Conservation (phyloP, 2,797 vertebrate genomes). For the Picus viridis region DNA sequence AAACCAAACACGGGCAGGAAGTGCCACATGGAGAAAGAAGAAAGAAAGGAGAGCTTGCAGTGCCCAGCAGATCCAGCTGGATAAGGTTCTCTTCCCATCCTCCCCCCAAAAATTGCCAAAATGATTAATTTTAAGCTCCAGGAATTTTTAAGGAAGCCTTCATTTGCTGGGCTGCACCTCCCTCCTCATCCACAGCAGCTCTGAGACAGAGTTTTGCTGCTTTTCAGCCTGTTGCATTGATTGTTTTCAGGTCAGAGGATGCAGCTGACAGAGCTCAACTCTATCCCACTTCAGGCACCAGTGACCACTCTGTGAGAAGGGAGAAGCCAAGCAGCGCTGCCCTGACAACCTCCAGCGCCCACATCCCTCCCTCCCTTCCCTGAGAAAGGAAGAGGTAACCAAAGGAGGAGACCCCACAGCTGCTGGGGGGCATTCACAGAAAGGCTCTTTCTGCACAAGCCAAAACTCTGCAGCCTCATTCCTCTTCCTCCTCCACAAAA, state of each 20-base stretch:
- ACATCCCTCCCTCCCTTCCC: background rate
- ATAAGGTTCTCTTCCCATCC: background rate
- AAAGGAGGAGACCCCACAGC: background rate
- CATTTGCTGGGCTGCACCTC: background rate
- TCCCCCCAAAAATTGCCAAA: background rate
- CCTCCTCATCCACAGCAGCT: background rate
- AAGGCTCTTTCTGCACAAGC: background rate
- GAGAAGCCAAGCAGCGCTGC: background rate
- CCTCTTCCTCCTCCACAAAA: background rate
- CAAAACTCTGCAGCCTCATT: background rate
- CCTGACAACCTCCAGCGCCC: background rate
- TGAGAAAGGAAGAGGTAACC: background rate
- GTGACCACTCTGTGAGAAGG: background rate
- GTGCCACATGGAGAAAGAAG: background rate
- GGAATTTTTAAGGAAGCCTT: background rate
- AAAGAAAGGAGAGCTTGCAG: background rate
- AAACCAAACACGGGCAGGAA: slow-evolving; percentile 52
- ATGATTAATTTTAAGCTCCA: background rate
- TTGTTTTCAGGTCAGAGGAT: slow-evolving; percentile 59
- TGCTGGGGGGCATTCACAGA: background rate
- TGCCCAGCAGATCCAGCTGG: background rate
- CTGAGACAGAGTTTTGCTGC: background rate
- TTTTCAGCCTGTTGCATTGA: slow-evolving; percentile 42
- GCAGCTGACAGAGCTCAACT: slow-evolving; percentile 54
- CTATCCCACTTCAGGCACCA: slow-evolving; percentile 34